Conservation (phyloP, 2,888 invertebrate genomes). For the Heliconius cydno region DNA sequence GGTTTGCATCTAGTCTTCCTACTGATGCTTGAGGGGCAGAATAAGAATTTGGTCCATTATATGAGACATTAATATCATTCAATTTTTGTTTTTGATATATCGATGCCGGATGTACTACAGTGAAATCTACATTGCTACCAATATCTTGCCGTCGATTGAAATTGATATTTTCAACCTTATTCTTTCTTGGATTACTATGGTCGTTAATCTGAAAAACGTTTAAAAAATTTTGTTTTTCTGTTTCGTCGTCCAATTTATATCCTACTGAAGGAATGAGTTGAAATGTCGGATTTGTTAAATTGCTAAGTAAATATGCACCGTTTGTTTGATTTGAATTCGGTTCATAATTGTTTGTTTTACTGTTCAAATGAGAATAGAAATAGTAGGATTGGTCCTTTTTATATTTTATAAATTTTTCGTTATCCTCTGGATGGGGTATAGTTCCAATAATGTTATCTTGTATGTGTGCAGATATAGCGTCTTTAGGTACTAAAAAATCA, state of each 20-base stretch:
- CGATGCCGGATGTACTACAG: conserved; percentile 61
- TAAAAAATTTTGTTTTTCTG: conserved; percentile 67
- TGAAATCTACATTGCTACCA: conserved; percentile 59
- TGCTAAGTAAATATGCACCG: conserved; percentile 14
- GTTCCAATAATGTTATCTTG: conserved; percentile 74
- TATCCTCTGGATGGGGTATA: conserved; percentile 71
- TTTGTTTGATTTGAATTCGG: not conserved
- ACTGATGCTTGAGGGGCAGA: conserved; percentile 73
- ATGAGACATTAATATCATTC: conserved; percentile 59
- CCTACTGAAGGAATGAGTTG: conserved; percentile 72
- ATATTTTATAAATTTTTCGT: conserved; percentile 71
- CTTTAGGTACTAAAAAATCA: conserved; percentile 60
- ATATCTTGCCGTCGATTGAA: conserved; percentile 53
- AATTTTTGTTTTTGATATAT: conserved; percentile 53
- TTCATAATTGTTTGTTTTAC: conserved; percentile 44
- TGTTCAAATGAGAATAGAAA: conserved; percentile 67
- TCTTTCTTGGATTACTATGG: conserved; percentile 62
- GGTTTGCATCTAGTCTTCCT: conserved; percentile 62
- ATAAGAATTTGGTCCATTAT: conserved; percentile 76
- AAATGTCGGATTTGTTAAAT: conserved; percentile 54
- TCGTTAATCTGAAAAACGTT: conserved; percentile 67
- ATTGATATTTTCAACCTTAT: conserved; percentile 48
- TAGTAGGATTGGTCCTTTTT: conserved; percentile 75
- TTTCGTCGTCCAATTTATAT: conserved; percentile 69
- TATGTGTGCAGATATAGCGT: conserved; percentile 73